Base-by-base conservation (phyloP, 2,888 invertebrate species). In the Ectropis crepuscularia region DNA sequence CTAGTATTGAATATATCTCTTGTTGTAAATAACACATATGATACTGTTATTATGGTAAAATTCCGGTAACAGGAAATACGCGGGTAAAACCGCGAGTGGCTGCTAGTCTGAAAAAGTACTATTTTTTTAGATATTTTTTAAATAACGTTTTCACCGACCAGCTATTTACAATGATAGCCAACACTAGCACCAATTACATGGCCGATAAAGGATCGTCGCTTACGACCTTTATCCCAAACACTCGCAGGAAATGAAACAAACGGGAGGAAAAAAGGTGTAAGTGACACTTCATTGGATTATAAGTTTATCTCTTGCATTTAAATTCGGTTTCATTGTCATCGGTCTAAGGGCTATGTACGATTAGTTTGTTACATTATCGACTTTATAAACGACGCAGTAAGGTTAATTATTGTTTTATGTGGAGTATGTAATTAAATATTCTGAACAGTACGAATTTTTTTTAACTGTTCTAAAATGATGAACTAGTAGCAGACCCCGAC, bases 151-250 rank as follows among this genome's bases (percentile, higher is more conserved):
- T 5, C 53, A 42, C 12, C 28, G n/a, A 28, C n/a, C 28, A 43
- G 43, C 36, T 53, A 43, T 4, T 28, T 28, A 11, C 0, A 11
- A 45, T 11, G 11, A 41, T 6, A 54, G 38, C 38, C 69, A 65
- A 37, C 67, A 67, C 69, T 69, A 65, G 8, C 6, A 0, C 5
- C 48, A 65, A 65, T 63, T 58, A 39, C 41, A 60, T 8, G 28
- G 53, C 48, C 46, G 69, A 60, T 69, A 65, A 65, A 61, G 57
- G 48, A 63, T 61, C 16, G 54, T 51, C 57, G 48, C 60, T 61
- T 71, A 68, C 57, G 66, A 65, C 71, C 38, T 60, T 64, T 36
- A 38, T 41, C 41, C 28, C 10, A 46, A 28, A 47, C 43, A 48
- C n/a, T n/a, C 6, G 48, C 41, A 58, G 59, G 50, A 59, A 53